These are phyloP conservation scores for Epirrhoe alternata DNA, from an alignment of 2,888 invertebrate genomes.

Conservation along the genomic window DNA sequence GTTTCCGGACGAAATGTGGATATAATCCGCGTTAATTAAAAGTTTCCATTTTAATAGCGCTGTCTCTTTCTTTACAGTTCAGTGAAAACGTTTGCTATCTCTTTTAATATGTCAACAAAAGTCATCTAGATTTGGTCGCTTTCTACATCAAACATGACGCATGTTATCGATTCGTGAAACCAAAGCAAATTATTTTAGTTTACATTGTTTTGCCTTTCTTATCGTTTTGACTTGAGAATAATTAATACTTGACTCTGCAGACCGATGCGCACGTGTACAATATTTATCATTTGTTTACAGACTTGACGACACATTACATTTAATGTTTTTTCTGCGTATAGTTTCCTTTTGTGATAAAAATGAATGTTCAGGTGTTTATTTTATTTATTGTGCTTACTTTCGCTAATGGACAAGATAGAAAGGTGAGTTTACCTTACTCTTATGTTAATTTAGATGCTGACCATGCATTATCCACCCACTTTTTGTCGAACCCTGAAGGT, in stretches of 20 bases:
- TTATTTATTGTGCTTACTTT: constrained; percentile 56
- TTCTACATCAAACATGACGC: not conserved
- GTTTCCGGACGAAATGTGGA: constrained; percentile 3
- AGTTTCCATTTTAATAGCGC: not conserved
- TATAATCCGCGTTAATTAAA: not conserved
- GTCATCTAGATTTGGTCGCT: not conserved
- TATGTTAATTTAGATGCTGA: constrained; percentile 7
- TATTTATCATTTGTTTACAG: constrained; percentile 66
- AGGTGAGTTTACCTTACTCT: constrained; percentile 56
- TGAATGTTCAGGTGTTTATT: constrained; percentile 58
- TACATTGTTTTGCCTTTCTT: constrained; percentile 21
- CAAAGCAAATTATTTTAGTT: constrained; percentile 17
- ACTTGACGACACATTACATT: constrained; percentile 49
- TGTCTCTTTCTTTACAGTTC: not conserved
- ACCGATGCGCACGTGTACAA: constrained; percentile 58
- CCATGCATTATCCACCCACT: constrained; percentile 33
- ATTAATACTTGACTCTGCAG: constrained; percentile 22
- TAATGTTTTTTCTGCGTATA: constrained; percentile 51
- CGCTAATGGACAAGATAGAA: constrained; percentile 67
- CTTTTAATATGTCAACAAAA: not conserved
- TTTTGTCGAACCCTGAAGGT: constrained; percentile 12
- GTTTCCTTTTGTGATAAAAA: constrained; percentile 63
- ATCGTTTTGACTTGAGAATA: constrained; percentile 21
- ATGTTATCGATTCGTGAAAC: constrained; percentile 16
- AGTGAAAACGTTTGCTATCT: not conserved